phyloP scores from a whole-genome alignment of 2,113 vertebrate species.

The Smithornis capensis region DNA sequence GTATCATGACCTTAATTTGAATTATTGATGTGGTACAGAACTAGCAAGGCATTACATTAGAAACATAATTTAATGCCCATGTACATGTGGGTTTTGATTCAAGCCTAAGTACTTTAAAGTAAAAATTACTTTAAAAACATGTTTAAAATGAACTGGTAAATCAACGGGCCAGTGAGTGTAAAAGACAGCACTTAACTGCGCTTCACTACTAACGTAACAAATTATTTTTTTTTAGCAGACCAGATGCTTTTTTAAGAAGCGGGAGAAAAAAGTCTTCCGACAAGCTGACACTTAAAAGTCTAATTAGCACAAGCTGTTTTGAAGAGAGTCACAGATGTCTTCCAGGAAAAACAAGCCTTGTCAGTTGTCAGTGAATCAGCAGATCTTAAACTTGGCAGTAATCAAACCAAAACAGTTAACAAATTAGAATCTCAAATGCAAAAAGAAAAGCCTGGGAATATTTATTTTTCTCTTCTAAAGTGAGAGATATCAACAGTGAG shows the following conservation, averaged over 20 bases:
- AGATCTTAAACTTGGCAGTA: background rate
- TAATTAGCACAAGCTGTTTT: conserved; percentile 21
- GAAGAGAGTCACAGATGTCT: background rate
- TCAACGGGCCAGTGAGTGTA: background rate
- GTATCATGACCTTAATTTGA: background rate
- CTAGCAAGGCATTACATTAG: background rate
- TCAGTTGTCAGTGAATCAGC: background rate
- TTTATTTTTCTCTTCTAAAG: background rate
- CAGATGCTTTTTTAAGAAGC: conserved; percentile 30
- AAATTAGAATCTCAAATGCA: background rate
- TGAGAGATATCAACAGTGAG: background rate
- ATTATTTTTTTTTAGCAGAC: background rate
- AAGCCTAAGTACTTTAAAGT: background rate
- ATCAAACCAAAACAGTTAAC: background rate
- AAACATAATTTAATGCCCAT: background rate
- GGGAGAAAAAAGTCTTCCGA: conserved; percentile 20
- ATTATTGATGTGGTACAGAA: background rate
- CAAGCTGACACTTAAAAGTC: background rate
- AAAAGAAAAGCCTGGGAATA: background rate
- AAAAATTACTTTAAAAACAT: background rate
- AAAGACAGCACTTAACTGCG: background rate
- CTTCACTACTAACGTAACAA: conserved; percentile 17
- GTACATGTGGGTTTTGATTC: background rate
- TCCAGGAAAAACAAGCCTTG: background rate
- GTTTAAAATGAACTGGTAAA: background rate